Conservation (phyloP, 2,888 invertebrate species). For the Salticus scenicus region DNA sequence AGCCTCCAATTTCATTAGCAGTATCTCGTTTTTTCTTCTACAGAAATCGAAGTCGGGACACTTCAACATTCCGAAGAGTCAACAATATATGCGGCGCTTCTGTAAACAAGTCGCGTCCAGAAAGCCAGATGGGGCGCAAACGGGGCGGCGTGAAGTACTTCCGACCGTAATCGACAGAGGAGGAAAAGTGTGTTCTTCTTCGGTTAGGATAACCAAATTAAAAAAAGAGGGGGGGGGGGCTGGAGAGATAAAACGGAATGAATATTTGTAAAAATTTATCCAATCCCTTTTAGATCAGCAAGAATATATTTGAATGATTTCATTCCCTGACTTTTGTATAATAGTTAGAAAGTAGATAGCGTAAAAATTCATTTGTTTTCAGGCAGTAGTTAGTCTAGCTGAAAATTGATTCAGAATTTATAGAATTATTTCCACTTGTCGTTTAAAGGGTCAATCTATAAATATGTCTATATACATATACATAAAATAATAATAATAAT, state of each 20-base stretch:
- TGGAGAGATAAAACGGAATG: background rate
- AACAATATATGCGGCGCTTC: background rate
- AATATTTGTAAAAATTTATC: background rate
- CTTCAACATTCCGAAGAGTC: background rate
- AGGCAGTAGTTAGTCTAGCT: too few relatives aligned
- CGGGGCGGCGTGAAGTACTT: background rate
- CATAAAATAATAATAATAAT: too few relatives aligned
- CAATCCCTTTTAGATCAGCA: too few relatives aligned
- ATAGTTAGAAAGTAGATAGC: too few relatives aligned
- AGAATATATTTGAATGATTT: too few relatives aligned
- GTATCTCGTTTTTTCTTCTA: background rate
- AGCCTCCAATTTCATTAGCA: background rate
- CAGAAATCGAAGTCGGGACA: background rate
- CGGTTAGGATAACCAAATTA: too few relatives aligned
- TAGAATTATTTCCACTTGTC: too few relatives aligned
- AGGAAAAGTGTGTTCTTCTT: background rate
- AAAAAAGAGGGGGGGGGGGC: background rate
- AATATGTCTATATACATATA: too few relatives aligned
- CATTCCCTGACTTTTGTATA: too few relatives aligned
- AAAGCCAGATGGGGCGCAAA: background rate
- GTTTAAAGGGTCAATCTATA: too few relatives aligned
- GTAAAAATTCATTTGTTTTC: too few relatives aligned
- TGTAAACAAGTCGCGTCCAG: background rate
- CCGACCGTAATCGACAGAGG: background rate
- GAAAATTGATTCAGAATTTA: too few relatives aligned